Conservation (phyloP, 2,113 vertebrate species). For the Malurus elegans region DNA sequence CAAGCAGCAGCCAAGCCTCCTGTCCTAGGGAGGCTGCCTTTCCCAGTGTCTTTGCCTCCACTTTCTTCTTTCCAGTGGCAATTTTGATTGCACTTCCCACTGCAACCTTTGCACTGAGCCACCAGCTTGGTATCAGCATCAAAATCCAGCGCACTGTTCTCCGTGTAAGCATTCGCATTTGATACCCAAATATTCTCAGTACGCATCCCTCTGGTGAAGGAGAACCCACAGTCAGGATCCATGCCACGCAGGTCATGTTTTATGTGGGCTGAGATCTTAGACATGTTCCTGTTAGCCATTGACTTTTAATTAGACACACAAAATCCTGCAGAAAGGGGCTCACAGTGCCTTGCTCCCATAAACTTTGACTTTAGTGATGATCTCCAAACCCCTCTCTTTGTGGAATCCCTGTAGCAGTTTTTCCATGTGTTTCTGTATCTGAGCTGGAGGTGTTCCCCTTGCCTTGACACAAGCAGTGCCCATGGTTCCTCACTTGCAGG, state of each 20-base stretch:
- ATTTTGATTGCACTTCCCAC: not conserved
- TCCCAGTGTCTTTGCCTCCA: not conserved
- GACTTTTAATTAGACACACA: not conserved
- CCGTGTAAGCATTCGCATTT: not conserved
- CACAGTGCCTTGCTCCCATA: not conserved
- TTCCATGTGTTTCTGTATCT: not conserved
- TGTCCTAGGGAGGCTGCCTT: not conserved
- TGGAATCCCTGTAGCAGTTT: not conserved
- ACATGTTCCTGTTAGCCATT: rapidly evolving
- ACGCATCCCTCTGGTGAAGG: not conserved
- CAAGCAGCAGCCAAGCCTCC: not conserved
- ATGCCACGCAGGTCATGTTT: rapidly evolving
- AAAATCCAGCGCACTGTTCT: not conserved
- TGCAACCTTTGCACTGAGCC: not conserved
- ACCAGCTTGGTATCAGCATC: not conserved
- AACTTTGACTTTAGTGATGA: rapidly evolving
- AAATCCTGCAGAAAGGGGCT: not conserved
- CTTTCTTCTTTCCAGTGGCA: not conserved
- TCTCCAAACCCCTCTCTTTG: not conserved
- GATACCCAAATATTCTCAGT: not conserved
- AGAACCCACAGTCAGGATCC: not conserved
- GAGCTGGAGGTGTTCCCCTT: not conserved
- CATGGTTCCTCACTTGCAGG: not conserved
- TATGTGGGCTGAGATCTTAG: not conserved
- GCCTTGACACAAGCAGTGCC: not conserved